Evolutionary conservation across 2,797 vertebrate species (phyloP), one percentile per base, ranked within the genome.

Genomic region (Cirrhinus mrigala): DNA sequence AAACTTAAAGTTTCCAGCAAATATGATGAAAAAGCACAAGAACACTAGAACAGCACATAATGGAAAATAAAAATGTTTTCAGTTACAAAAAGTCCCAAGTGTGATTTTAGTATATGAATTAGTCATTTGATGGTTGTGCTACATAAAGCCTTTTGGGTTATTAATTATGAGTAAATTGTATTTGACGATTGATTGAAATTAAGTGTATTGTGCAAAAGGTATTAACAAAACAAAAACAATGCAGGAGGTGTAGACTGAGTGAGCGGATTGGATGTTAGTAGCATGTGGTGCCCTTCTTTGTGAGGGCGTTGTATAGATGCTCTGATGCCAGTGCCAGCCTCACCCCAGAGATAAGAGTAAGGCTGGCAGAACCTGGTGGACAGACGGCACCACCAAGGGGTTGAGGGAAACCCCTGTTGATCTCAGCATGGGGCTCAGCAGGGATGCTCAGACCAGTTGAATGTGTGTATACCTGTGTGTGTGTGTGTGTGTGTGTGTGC

Each of bases 401-500:
- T 69, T 87, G 58, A 56, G 62, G 87, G 76, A 87, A 85, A 85
- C 73, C 79, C 81, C 84, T 54, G 80, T 85, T 81, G 77, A 82
- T 82, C 82, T 86, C 86, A 40, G 37, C 37, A 14, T 84, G 73
- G 56, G 50, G 79, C 52, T 86, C 56, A 76, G 46, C 70, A 74
- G 78, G 81, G 82, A 73, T 44, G n/a, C 74, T 75, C 50, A 83
- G 81, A 84, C 68, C 44, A 82, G 82, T 64, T 74, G 62, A 70
- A 54, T 60, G 70, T 77, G 27, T 89, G 52, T 83, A 74, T 85
- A 27, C 73, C 18, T 83, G 58, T 70, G 78, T 52, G 56, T 88
- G 56, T 81, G 70, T 82, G 69, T 81, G 62, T 87, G 62, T 83
- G 75, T 83, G 60, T 84, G 40, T 80, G 50, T 94, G 94, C 83